Evolutionary conservation across 37 sponge, comb jelly and placozoan genomes (phyloP), one percentile per base, ranked within the genome.

Genomic region (Bolinopsis microptera): DNA sequence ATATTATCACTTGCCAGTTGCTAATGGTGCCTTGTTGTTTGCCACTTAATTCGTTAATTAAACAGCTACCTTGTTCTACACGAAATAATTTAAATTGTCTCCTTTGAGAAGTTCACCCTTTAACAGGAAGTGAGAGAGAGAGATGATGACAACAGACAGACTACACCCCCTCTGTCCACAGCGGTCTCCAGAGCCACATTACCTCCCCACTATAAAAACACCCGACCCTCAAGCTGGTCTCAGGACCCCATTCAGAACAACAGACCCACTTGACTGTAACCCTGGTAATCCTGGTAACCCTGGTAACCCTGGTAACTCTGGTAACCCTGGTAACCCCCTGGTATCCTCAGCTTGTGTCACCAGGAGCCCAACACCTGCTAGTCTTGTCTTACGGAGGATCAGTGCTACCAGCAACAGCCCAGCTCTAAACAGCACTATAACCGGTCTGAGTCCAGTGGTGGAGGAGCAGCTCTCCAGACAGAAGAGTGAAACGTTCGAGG

Each of bases 401-500:
- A 48, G 61, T 13, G 61, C 13, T 5, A n/a, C n/a, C n/a, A 48
- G 61, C 61, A 48, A 13, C 61, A 18, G 9, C 13, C 61, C 13
- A 48, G 61, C 61, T 48, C 61, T 48, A 5, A 48, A 13, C 13
- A 48, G 9, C 61, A 48, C 61, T 48, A 48, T 48, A 48, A 13
- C 9, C 13, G 61, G 61, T 18, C 61, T 48, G 61, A 48, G 61
- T 48, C 61, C 61, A 5, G 61, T 48, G 9, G 13, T 48, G 13
- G 61, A 48, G 61, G 61, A 48, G 61, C 61, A 48, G 61, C 80
- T 77, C 3, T 32, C 0, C 8, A 32, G 80, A 35, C 35, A 77
- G 35, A 77, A 32, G 21, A 77, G 80, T 32, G 80, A 77, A 18
- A 77, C 80, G 33, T 77, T 77, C 80, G 36, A 77, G 32, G 80